These are phyloP conservation scores for Lucinisca nassula DNA, from an alignment of 2,888 invertebrate species.

Conservation along the genomic window DNA sequence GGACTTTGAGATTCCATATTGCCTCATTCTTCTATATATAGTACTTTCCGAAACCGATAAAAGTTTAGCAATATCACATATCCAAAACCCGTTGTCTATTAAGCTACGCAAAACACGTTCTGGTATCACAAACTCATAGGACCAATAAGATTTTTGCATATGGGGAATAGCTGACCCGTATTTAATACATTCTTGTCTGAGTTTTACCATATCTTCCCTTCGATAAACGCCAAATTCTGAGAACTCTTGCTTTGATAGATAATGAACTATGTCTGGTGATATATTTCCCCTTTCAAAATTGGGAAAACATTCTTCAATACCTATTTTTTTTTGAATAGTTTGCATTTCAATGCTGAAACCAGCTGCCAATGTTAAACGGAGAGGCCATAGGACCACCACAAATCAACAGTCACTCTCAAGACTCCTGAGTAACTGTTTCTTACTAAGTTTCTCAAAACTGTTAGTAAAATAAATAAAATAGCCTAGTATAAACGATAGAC, in stretches of 20 bases:
- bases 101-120: not conserved
- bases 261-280: not conserved
- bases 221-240: not conserved
- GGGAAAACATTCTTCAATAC: not conserved
- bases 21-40: conserved; percentile 4
- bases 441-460: no score
- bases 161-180: not conserved
- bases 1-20: not conserved
- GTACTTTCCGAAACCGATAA: not conserved
- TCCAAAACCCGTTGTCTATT: not conserved
- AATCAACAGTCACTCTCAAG: not conserved
- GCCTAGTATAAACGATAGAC: no score
- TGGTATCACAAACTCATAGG: not conserved
- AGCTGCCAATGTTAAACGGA: not conserved
- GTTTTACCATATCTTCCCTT: not conserved
- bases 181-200: not conserved
- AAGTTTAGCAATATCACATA: not conserved
- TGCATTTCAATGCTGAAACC: not conserved
- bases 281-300: not conserved
- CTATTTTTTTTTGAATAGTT: not conserved
- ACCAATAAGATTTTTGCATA: not conserved
- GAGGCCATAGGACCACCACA: not conserved
- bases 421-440: not conserved
- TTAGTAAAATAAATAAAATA: no score
- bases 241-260: not conserved